These are phyloP conservation scores for Peucedramus taeniatus DNA, from an alignment of 2,113 vertebrate genomes.

Conservation along the genomic window DNA sequence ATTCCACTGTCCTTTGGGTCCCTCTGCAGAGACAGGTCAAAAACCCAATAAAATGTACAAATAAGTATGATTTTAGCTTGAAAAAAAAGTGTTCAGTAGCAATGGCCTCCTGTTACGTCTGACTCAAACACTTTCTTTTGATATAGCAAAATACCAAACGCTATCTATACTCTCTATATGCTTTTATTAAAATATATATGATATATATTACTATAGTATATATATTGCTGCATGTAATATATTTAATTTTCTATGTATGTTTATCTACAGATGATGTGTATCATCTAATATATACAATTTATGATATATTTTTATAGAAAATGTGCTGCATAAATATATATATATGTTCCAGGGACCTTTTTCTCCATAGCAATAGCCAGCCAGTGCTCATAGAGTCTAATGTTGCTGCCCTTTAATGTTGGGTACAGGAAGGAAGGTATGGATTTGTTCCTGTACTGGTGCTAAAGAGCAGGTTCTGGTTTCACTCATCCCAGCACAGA, in stretches of 20 bases:
- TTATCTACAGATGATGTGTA: background rate
- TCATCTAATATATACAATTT: background rate
- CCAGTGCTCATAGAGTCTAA: background rate
- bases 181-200: background rate
- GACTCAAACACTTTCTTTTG: background rate
- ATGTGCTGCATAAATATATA: background rate
- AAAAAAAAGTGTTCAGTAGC: background rate
- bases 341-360: background rate
- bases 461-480: background rate
- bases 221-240: background rate
- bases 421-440: background rate
- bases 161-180: background rate
- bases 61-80: background rate
- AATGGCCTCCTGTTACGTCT: background rate
- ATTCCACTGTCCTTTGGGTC: background rate
- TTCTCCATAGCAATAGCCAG: background rate
- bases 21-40: background rate
- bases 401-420: background rate
- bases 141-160: background rate
- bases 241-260: background rate
- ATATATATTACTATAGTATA: background rate
- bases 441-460: background rate
- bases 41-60: background rate
- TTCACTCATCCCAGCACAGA: background rate
- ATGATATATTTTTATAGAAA: background rate